Evolutionary conservation across 2,113 vertebrate genomes (phyloP), one percentile per base, ranked within the genome.

Genomic region (Dipodomys merriami): DNA sequence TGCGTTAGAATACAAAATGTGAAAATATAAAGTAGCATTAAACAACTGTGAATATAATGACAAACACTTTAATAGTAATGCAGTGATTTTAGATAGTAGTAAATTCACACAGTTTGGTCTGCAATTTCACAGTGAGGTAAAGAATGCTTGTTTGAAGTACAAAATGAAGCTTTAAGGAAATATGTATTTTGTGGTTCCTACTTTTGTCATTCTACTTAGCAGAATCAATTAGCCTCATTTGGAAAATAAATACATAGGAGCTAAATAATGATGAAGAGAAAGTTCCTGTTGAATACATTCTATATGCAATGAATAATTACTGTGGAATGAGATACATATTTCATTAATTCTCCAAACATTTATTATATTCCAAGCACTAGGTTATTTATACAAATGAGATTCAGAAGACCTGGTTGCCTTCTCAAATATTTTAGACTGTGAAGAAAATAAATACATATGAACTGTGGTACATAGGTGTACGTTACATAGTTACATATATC

Each of bases 21-120:
- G 44, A 67, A 94, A 91, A 93, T 83, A 95, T 44, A 90, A 92
- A 91, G 76, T 90, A 87, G 78, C 62, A 83, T 95, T 96, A 95
- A 96, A 83, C 79, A 88, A 91, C 62, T 65, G 65, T 35, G 87
- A 88, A 93, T 86, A 90, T 53, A 83, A 94, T 91, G 85, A 91
- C 90, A 93, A 90, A 74, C 64, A n/a, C 29, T 71, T 20, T 83
- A 83, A 86, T 29, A 82, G 33, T 77, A 78, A 85, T 33, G 35
- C 57, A 29, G 46, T 86, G 84, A 77, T 90, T 96, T 93, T 76
- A 88, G 90, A 91, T 53, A 39, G 60, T n/a, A 90, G 65, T 23
- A 88, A 95, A 76, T 72, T 83, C 79, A 60, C 25, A 69, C 18
- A 18, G 80, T 65, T 89, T 89, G 78, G 82, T 91, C 93, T 35